phyloP scores from a whole-genome alignment of 2,797 vertebrate species.

The Ctenochaetus hawaiiensis region DNA sequence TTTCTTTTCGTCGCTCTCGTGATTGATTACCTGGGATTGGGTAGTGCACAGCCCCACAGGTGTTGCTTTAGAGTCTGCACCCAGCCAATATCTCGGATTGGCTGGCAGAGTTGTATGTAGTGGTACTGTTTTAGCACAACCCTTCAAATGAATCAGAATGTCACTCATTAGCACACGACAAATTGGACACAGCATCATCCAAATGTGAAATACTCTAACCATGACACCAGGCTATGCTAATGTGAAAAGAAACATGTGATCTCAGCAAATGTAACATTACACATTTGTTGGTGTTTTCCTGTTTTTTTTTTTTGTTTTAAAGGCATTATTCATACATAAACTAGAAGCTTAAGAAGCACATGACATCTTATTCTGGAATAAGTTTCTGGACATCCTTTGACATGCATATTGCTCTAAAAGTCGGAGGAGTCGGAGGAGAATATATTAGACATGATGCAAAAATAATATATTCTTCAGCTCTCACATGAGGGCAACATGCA shows the following conservation, averaged over 20 bases:
- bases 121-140: constrained; percentile 90
- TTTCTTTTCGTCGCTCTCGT: constrained; percentile 49
- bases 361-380: constrained; percentile 76
- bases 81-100: constrained; percentile 90
- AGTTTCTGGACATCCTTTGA: constrained; percentile 70
- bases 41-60: constrained; percentile 88
- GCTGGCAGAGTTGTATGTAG: constrained; percentile 91
- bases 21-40: constrained; percentile 85
- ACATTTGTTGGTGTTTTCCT: constrained; percentile 33
- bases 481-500: constrained; percentile 75
- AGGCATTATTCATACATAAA: constrained; percentile 38
- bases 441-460: constrained; percentile 75
- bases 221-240: constrained; percentile 45
- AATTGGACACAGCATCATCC: constrained; percentile 73
- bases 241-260: constrained; percentile 51
- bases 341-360: constrained; percentile 60
- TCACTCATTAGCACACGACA: constrained; percentile 84
- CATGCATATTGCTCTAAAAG: constrained; percentile 69
- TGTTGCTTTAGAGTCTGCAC: constrained; percentile 91
- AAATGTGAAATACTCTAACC: constrained; percentile 54
- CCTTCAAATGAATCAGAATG: constrained; percentile 89
- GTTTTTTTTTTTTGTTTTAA: constrained; percentile 1
- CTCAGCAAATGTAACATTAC: constrained; percentile 52
- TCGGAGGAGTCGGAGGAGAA: constrained; percentile 74
- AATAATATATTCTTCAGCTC: constrained; percentile 81